These are phyloP conservation scores for Halcyon senegalensis DNA, from an alignment of 2,113 vertebrate genomes.

Conservation along the genomic window DNA sequence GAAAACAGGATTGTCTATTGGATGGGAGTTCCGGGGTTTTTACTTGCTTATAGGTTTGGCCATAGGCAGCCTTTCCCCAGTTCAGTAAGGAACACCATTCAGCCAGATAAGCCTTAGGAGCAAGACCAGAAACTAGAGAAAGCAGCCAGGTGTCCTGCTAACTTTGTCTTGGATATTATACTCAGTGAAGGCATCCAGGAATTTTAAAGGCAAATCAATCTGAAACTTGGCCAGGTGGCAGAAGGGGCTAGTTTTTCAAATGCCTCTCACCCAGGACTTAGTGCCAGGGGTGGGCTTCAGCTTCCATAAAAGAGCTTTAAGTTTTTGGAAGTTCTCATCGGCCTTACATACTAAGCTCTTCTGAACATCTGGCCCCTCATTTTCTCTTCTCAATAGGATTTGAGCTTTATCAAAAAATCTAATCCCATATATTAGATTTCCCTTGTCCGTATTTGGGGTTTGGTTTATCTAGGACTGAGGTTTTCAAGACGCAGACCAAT, in stretches of 20 bases:
- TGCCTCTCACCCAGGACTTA: background rate
- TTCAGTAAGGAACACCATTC: background rate
- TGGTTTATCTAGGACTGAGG: background rate
- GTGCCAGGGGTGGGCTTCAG: background rate
- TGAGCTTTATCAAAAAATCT: background rate
- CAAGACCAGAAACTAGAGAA: background rate
- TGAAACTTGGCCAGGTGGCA: background rate
- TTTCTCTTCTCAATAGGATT: background rate
- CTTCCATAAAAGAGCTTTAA: background rate
- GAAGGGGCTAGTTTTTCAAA: background rate
- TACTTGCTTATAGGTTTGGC: background rate
- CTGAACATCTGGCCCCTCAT: background rate
- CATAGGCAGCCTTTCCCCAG: background rate
- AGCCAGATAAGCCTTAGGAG: background rate
- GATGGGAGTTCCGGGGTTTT: background rate
- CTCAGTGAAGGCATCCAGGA: background rate
- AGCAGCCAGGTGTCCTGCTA: background rate
- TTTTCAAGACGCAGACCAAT: background rate
- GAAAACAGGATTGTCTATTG: background rate
- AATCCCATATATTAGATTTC: background rate
- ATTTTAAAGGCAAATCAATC: background rate
- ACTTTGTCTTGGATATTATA: background rate
- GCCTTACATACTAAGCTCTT: background rate
- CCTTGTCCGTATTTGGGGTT: background rate
- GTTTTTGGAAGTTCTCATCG: background rate